Evolutionary conservation across 2,797 vertebrate genomes (phyloP), one percentile per base, ranked within the genome.

Genomic region (Muscicapa comitata): DNA sequence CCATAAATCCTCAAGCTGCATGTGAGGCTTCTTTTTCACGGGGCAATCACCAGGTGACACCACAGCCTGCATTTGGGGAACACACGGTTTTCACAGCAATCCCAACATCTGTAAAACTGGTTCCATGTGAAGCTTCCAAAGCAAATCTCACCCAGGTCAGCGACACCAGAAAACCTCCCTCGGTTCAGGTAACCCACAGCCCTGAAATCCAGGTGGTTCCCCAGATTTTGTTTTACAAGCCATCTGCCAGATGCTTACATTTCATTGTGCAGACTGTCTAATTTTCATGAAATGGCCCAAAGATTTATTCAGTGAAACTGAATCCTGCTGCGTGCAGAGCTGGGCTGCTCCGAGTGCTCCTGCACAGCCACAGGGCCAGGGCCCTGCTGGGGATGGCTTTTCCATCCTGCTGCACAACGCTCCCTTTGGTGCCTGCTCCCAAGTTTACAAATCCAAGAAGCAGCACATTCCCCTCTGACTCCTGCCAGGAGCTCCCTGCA

Each of bases 161-260:
- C 2, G 1, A 28, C 12, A 40, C 51, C 29, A 85, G 12, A 90
- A 81, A 61, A 10, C n/a, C n/a, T 66, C 40, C 65, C 67, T 58
- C 11, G 0, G 66, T 45, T 83, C 95, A 93, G 67, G 72, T 93
- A 90, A 78, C 74, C 29, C n/a, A 35, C 61, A 76, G 53, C 90
- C 89, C 93, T 78, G 48, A 93, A 91, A 91, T 48, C 77, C 97
- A 98, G 97, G 96, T 96, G 96, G 91, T 66, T 96, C 80, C 70
- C 70, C 0, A 93, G 90, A 94, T 92, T 94, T n/a, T 78, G 89
- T 96, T 97, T 97, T 97, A 97, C 94, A 95, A 97, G 96, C 86
- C 96, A 97, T 84, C 95, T 96, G 94, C 87, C 90, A 96, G 84
- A 89, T 76, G 91, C 88, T 94, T 96, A 73, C 66, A 24, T 80